phyloP scores from a whole-genome alignment of 2,113 vertebrate genomes.

The Anarrhichthys ocellatus region DNA sequence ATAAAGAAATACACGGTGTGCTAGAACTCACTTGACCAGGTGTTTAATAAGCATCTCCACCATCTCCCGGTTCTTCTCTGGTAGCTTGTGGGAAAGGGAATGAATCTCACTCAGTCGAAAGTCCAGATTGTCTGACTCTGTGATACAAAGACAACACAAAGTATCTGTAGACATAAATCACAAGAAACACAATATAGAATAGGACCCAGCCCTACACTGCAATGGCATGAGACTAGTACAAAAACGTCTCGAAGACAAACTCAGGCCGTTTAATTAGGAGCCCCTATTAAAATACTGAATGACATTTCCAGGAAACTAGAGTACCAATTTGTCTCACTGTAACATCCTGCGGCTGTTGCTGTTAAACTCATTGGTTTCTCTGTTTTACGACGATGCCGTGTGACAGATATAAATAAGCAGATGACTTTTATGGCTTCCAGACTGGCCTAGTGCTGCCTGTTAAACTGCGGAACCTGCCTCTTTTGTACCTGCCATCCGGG shows the following conservation, averaged over 20 bases:
- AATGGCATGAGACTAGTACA: conserved; percentile 4
- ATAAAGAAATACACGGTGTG: background rate
- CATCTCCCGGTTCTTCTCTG: conserved; percentile 95
- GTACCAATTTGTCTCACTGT: conserved; percentile 20
- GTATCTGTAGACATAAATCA: background rate
- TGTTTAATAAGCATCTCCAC: conserved; percentile 93
- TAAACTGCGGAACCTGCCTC: conserved; percentile 24
- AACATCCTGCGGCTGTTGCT: conserved; percentile 58
- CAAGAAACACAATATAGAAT: background rate
- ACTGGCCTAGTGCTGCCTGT: background rate
- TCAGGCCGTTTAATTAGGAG: background rate
- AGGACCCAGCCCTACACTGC: background rate
- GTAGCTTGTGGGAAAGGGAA: conserved; percentile 92
- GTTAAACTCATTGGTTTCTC: conserved; percentile 45
- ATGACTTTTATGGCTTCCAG: conserved; percentile 9
- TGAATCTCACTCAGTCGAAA: conserved; percentile 93
- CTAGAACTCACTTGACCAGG: conserved; percentile 89
- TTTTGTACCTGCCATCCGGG: background rate
- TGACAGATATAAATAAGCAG: conserved; percentile 44
- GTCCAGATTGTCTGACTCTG: conserved; percentile 95
- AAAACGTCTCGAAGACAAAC: conserved; percentile 5
- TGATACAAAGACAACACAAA: conserved; percentile 29
- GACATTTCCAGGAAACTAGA: conserved; percentile 49
- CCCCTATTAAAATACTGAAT: conserved; percentile 12
- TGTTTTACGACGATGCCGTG: conserved; percentile 52